Percentiles rank a stretch among this genome's conserved stretches.
phyloP scores from a whole-genome alignment of 2,797 vertebrate species.

The Pseudopleuronectes americanus region DNA sequence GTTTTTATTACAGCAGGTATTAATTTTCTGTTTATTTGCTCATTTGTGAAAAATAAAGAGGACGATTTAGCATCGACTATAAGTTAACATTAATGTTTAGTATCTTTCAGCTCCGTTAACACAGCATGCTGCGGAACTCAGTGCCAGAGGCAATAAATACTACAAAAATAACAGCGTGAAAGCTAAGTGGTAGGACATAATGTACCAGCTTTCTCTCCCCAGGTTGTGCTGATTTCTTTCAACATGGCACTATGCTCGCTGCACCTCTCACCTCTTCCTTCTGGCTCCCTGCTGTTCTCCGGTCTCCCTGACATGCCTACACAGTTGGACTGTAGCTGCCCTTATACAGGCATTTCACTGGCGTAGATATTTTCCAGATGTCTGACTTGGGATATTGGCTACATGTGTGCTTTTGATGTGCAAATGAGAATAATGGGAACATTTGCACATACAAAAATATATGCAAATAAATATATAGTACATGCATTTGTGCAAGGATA shows the following conservation, averaged over 20 bases:
- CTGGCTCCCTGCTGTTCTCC: slow-evolving; percentile 70
- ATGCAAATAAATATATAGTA: slow-evolving; percentile 25
- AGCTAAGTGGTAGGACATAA: slow-evolving; percentile 67
- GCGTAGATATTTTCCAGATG: slow-evolving; percentile 76
- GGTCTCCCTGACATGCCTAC: slow-evolving; percentile 66
- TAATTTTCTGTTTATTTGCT: slow-evolving; percentile 16
- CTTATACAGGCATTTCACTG: slow-evolving; percentile 54
- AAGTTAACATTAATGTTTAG: slow-evolving; percentile 44
- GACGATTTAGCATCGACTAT: slow-evolving; percentile 29
- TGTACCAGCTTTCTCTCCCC: slow-evolving; percentile 60
- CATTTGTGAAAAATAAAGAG: slow-evolving; percentile 23
- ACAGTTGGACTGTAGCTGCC: slow-evolving; percentile 69
- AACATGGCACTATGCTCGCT: slow-evolving; percentile 63
- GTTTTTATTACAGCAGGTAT: background rate
- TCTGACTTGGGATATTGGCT: slow-evolving; percentile 52
- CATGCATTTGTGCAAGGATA: slow-evolving; percentile 8
- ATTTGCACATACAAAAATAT: slow-evolving; percentile 26
- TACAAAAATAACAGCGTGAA: slow-evolving; percentile 58
- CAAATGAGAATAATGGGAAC: slow-evolving; percentile 8
- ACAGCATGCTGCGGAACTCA: slow-evolving; percentile 34
- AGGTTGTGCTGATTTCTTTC: slow-evolving; percentile 70
- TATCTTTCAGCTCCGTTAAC: slow-evolving; percentile 49
- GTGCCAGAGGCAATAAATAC: slow-evolving; percentile 61
- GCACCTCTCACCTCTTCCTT: slow-evolving; percentile 70
- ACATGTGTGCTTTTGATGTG: slow-evolving; percentile 49